These are phyloP conservation scores for Eurytoma adleriae DNA, from an alignment of 2,888 invertebrate species.

Conservation along the genomic window DNA sequence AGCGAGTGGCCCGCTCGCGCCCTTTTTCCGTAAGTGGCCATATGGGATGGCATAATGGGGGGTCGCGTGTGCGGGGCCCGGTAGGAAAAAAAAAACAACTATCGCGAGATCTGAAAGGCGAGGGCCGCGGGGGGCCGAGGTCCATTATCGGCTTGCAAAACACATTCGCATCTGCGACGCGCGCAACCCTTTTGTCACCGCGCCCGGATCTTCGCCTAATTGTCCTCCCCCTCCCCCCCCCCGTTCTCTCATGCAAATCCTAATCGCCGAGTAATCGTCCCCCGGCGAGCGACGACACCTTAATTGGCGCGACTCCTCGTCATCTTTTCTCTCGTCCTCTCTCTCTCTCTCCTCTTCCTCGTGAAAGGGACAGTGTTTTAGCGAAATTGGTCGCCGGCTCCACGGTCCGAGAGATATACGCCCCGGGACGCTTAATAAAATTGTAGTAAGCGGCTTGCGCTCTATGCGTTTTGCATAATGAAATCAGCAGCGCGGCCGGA, in stretches of 20 bases:
- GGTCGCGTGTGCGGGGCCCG: constrained; percentile 58
- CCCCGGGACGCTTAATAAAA: not conserved
- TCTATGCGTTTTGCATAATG: constrained; percentile 36
- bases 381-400: not conserved
- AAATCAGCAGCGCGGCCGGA: constrained; percentile 1
- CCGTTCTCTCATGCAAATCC: constrained; percentile 13
- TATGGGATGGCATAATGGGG: constrained; percentile 67
- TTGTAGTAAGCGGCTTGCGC: constrained; percentile 9
- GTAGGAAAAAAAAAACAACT: constrained; percentile 70
- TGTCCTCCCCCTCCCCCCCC: constrained; percentile 10
- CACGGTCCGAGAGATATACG: not conserved
- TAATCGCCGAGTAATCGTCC: constrained; percentile 31
- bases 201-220: constrained; percentile 37
- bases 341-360: too few species aligned
- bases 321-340: not conserved
- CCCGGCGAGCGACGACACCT: constrained; percentile 3
- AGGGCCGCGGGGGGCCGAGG: constrained; percentile 69
- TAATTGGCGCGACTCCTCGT: constrained; percentile 21
- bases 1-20: constrained; percentile 3
- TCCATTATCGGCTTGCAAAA: constrained; percentile 75
- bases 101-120: constrained; percentile 72
- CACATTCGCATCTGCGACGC: constrained; percentile 71
- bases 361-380: not conserved
- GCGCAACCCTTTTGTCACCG: constrained; percentile 57
- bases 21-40: constrained; percentile 69